Evolutionary conservation across 2,888 invertebrate species (phyloP).

Genomic region (Congeria kusceri): DNA sequence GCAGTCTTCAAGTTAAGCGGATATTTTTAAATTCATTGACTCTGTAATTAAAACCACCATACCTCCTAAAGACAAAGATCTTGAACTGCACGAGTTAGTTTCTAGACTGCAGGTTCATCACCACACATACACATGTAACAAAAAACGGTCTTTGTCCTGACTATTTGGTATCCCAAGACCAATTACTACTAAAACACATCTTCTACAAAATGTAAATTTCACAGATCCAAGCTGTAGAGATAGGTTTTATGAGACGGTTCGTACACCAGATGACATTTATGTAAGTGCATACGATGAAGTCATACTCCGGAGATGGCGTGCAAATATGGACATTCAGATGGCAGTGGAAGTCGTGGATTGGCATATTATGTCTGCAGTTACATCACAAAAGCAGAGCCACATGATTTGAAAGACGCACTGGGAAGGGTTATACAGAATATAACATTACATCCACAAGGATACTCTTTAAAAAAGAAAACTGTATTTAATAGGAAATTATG

Average conservation of each 20-base stretch:
- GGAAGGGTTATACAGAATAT: conserved; percentile 17
- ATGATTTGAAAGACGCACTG: conserved; percentile 22
- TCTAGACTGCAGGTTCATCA: conserved; percentile 21
- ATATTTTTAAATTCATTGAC: conserved; percentile 12
- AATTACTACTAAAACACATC: conserved; percentile 21
- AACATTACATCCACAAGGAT: conserved; percentile 2
- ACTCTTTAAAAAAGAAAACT: conserved; percentile 6
- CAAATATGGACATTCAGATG: conserved; percentile 44
- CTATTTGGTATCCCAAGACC: conserved; percentile 44
- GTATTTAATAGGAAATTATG: conserved; percentile 15
- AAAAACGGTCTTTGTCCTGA: conserved; percentile 25
- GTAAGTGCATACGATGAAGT: conserved; percentile 32
- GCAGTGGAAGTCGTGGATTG: conserved; percentile 12
- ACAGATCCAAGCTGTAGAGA: conserved; percentile 21
- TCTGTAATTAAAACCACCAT: not conserved
- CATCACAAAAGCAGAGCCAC: conserved; percentile 39
- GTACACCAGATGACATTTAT: conserved; percentile 16
- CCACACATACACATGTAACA: conserved; percentile 16
- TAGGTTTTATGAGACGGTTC: conserved; percentile 49
- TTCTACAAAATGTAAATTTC: conserved; percentile 30
- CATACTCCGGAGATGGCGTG: conserved; percentile 27
- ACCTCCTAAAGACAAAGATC: conserved; percentile 11
- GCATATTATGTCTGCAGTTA: conserved; percentile 41
- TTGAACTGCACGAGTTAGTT: conserved; percentile 14
- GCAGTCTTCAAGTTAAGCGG: not conserved